These are phyloP conservation scores for Capreolus pygargus DNA, from an alignment of 2,113 vertebrate genomes.

Conservation along the genomic window DNA sequence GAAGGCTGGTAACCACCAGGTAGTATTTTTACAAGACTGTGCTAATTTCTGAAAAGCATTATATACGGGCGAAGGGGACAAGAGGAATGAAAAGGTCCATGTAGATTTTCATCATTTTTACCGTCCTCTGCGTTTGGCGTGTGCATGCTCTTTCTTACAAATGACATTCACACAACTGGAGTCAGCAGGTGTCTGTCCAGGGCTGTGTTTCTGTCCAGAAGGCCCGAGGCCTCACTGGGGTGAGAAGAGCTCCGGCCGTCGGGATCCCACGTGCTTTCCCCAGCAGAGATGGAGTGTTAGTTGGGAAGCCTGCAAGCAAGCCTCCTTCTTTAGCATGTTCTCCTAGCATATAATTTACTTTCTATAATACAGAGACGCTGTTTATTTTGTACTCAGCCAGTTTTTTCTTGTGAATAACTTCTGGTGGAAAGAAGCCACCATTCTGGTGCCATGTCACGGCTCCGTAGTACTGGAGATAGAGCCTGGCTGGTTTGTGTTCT, in stretches of 20 bases:
- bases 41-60: not conserved
- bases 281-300: not conserved
- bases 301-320: not conserved
- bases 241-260: rapidly evolving
- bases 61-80: not conserved
- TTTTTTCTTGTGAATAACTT: not conserved
- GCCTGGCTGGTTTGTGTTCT: not conserved
- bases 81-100: rapidly evolving
- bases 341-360: not conserved
- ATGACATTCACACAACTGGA: rapidly evolving
- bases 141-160: rapidly evolving
- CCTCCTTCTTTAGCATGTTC: not conserved
- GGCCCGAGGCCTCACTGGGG: too few species aligned
- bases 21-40: rapidly evolving
- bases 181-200: rapidly evolving
- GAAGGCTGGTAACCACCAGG: not conserved
- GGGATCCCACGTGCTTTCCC: not conserved
- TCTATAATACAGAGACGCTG: not conserved
- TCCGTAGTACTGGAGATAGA: not conserved
- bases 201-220: not conserved
- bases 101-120: rapidly evolving
- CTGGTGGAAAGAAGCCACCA: not conserved
- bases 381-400: not conserved
- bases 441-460: rapidly evolving
- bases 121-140: rapidly evolving